Percentiles rank a stretch among this genome's conserved stretches.
Conservation (phyloP, 2,888 invertebrate species). For the Doris montereyensis region DNA sequence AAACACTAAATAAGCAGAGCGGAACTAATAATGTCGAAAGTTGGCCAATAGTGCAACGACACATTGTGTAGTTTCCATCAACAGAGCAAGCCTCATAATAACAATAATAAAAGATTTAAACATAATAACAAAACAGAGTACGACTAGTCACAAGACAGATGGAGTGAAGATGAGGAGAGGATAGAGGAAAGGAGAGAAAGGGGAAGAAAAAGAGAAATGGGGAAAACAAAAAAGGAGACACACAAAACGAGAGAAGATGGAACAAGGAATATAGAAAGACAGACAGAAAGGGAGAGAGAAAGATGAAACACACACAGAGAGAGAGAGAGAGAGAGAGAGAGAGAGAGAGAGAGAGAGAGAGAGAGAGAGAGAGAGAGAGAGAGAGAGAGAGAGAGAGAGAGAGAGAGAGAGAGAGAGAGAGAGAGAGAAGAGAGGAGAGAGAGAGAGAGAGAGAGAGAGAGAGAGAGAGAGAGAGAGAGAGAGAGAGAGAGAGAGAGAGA, state of each 20-base stretch:
- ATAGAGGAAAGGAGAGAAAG: background rate
- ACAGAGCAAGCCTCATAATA: background rate
- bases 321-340: background rate
- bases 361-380: background rate
- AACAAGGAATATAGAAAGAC: background rate
- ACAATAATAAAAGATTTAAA: background rate
- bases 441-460: background rate
- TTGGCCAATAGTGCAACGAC: too few species aligned
- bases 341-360: background rate
- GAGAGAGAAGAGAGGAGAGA: background rate
- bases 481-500: background rate
- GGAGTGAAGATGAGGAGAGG: background rate
- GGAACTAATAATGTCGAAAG: background rate
- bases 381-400: background rate
- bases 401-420: background rate
- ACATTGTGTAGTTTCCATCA: too few species aligned
- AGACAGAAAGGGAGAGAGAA: background rate
- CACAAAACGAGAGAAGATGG: background rate
- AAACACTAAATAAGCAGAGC: background rate
- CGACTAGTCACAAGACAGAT: background rate
- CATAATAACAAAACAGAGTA: background rate
- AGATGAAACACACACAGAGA: background rate
- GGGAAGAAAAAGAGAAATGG: background rate
- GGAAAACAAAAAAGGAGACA: background rate
- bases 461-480: background rate